Evolutionary conservation across 53 echinoderm and acorn worm genomes (phyloP), one percentile per base, ranked within the genome.

Genomic region (Henricia sp.): DNA sequence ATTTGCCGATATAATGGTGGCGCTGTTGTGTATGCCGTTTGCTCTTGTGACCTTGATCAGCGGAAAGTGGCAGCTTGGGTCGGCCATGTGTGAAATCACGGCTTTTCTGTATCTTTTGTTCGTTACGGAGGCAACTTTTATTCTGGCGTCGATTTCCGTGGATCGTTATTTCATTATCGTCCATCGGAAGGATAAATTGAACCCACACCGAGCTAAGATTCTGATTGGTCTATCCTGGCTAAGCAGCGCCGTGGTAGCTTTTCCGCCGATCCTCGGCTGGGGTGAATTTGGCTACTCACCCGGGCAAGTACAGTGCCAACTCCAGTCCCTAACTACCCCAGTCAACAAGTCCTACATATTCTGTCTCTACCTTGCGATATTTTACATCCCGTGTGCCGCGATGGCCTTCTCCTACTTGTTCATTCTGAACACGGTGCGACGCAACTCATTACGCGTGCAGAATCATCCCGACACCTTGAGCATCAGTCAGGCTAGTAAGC

Each of bases 151-250:
- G 10, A 99, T 99, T 68, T 94, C 94, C 13, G 92, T 99, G 20
- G 99, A 99, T 44, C 92, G 99, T 1, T 99, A 92, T 59, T 99
- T 99, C 64, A 99, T 99, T 70, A 99, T 99, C 10, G 99, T 99
- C 17, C 88, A 85, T 34, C 92, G 99, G 78, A 99, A 92, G 60
- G 99, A 99, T 86, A 99, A 99, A 46, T 69, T 99, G 53, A 99
- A 95, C 74, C 99, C 99, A 1, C 74, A 89, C 39, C 67, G 90
- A 44, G 94, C 99, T 2, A 99, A 99, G 87, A 64, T 99, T 30
- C 63, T 99, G 50, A 99, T 99, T 36, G 66, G 86, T 17, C 32
- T 94, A 38, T 92, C 99, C 14, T 99, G 99, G 99, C 53, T 86
- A 34, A 89, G 88, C 68, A 99, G 99, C 52, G 73, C 92, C 39